Conservation (phyloP, 2,113 vertebrate genomes). For the Herpetotheres cachinnans region DNA sequence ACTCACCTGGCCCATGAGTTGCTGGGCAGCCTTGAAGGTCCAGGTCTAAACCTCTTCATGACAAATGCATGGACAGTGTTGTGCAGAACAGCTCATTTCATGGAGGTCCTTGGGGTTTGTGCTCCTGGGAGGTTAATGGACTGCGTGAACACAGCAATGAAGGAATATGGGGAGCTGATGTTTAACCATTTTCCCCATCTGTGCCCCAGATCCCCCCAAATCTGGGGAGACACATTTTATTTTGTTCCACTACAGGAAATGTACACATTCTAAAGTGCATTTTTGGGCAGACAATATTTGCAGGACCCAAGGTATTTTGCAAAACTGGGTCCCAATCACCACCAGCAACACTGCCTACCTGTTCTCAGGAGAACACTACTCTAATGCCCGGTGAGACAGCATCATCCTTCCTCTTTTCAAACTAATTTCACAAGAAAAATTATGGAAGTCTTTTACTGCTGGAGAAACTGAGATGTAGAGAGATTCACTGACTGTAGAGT, state of each 20-base stretch:
- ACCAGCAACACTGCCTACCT: background rate
- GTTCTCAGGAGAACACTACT: background rate
- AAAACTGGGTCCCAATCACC: background rate
- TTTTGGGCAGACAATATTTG: background rate
- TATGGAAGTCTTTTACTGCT: background rate
- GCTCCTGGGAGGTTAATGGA: background rate
- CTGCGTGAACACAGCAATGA: background rate
- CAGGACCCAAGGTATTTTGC: background rate
- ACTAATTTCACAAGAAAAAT: background rate
- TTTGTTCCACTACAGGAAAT: background rate
- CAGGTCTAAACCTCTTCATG: background rate
- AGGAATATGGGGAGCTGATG: background rate
- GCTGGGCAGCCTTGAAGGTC: background rate
- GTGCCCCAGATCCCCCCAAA: background rate
- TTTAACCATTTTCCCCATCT: background rate
- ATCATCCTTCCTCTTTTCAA: background rate
- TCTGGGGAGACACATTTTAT: background rate
- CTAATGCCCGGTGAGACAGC: too few species aligned
- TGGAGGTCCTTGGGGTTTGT: background rate
- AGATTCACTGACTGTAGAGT: background rate
- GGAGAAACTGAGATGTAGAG: background rate
- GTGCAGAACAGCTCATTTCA: background rate
- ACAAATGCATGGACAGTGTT: too few species aligned
- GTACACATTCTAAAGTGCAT: rapidly evolving
- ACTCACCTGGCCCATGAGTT: background rate